Evolutionary conservation across 2,888 invertebrate genomes (phyloP), one percentile per base, ranked within the genome.

Genomic region (Enchytraeus crypticus): DNA sequence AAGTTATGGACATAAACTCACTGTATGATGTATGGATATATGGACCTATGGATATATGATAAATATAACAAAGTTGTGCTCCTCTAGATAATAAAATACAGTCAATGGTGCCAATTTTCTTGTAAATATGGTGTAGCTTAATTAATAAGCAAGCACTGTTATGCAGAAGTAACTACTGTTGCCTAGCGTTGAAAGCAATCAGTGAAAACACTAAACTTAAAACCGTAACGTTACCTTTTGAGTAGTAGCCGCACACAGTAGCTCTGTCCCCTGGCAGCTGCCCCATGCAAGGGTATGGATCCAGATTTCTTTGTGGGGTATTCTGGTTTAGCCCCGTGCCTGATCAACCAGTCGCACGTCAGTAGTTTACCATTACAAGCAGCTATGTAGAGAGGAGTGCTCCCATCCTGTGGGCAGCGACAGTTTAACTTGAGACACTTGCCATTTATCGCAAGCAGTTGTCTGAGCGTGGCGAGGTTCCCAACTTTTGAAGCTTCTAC

Each of bases 201-300:
- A n/a, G n/a, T n/a, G n/a, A n/a, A n/a, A n/a, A n/a, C n/a, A n/a
- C n/a, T n/a, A n/a, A n/a, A n/a, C n/a, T n/a, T n/a, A n/a, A n/a
- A n/a, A n/a, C n/a, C n/a, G n/a, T n/a, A n/a, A n/a, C n/a, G n/a
- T 47, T 49, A 64, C 64, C 55, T 64, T 21, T 47, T 11, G 27
- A 64, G 23, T 4, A 64, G 60, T 4, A 61, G 55, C 18, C 62
- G 33, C 5, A 54, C 55, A 29, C 64, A 64, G 54, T 64, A 29
- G 2, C n/a, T 23, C 30, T 64, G 58, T 5, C 61, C 64, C 2
- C 64, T 33, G 45, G 61, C 64, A n/a, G 58, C 60, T 3, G 64
- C 64, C 21, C 57, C 64, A 29, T 64, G 64, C 26, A 64, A 59
- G 1, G 64, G 61, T 2, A 56, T 58, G 3, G 64, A 64, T 23